Conservation (phyloP, 2,113 vertebrate species). For the Australoheros scitulus region DNA sequence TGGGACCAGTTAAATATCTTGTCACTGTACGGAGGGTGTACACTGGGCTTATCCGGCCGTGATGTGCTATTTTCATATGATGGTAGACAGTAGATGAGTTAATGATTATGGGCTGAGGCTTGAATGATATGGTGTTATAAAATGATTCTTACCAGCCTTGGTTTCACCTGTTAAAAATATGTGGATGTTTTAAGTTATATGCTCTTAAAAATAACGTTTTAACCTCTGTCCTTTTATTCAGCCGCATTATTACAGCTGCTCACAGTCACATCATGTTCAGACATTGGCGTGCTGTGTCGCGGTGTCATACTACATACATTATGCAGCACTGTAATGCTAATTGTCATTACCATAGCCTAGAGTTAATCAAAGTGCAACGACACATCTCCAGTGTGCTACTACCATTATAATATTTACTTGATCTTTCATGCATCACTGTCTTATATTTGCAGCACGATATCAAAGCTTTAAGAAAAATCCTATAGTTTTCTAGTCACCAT, state of each 20-base stretch:
- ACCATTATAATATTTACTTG: accelerated
- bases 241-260: neutral
- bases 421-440: neutral
- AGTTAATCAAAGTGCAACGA: neutral
- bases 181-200: neutral
- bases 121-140: constrained; percentile 10
- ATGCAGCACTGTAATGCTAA: neutral
- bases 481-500: neutral
- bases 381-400: neutral
- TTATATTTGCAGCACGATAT: neutral
- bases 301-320: neutral
- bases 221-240: neutral
- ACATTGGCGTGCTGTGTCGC: neutral
- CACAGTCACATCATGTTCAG: neutral
- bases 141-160: neutral
- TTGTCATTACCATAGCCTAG: neutral
- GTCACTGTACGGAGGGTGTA: constrained; percentile 30
- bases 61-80: constrained; percentile 25
- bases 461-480: neutral
- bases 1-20: constrained; percentile 55
- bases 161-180: constrained; percentile 5
- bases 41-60: neutral
- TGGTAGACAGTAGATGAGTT: constrained; percentile 29
- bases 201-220: neutral
- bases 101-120: constrained; percentile 27